Evolutionary conservation across 92 coral and sea anemone species (phyloP).

Genomic region (Isaurus tuberculatus): DNA sequence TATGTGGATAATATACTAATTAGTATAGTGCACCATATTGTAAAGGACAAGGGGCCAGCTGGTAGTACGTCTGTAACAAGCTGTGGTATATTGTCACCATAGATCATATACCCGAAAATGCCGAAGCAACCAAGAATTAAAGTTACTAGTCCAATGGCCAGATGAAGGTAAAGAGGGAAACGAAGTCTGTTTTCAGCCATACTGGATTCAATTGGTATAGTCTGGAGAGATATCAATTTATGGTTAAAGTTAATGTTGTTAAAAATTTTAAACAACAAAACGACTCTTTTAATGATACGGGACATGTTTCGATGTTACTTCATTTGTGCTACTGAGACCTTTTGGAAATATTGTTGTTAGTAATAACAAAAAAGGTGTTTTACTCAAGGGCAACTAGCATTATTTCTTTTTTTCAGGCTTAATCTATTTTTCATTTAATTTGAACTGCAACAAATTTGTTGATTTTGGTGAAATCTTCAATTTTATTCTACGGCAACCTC

Average conservation of each 20-base stretch:
- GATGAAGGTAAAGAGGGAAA: constrained; percentile 86
- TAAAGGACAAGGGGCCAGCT: constrained; percentile 69
- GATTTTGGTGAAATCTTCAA: no score
- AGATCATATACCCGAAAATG: constrained; percentile 80
- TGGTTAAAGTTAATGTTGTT: background rate
- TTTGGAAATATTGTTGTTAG: no score
- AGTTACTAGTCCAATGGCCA: constrained; percentile 77
- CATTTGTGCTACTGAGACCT: no score
- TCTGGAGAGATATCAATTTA: constrained; percentile 44
- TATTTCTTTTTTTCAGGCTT: no score
- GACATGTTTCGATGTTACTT: no score
- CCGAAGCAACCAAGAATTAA: constrained; percentile 86
- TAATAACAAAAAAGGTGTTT: no score
- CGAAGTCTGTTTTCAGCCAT: constrained; percentile 91
- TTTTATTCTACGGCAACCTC: no score
- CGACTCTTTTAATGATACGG: no score
- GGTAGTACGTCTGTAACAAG: constrained; percentile 84
- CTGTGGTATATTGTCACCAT: constrained; percentile 78
- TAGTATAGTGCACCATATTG: constrained; percentile 76
- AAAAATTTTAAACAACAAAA: no score
- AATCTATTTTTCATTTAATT: no score
- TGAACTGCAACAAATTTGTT: no score
- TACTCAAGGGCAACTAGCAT: no score
- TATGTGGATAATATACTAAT: constrained; percentile 88
- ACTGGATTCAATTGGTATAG: constrained; percentile 92